Base-by-base conservation (phyloP, 92 coral and sea anemone genomes). In the Scolanthus callimorphus region DNA sequence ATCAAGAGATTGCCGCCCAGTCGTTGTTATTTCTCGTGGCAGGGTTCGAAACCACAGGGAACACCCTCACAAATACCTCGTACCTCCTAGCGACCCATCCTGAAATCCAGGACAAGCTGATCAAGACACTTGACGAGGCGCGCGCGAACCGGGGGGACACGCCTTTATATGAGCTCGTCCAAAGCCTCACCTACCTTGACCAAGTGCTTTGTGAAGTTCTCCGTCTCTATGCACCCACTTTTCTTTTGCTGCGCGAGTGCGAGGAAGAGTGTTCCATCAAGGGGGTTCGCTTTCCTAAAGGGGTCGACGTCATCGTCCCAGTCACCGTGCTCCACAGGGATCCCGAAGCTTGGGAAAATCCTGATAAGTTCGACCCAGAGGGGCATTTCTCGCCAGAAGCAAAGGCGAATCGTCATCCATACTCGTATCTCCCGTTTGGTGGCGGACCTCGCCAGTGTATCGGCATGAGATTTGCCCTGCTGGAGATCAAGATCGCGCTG, bases 1-100 rank as follows among this genome's bases (percentile, higher is more conserved):
- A 86, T 20, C 88, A 86, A 17, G 95, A 86, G 59, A 51, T 86
- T 51, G 72, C 83, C 10, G 89, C 79, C 2, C 95, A 86, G 73
- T 77, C 78, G 24, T 52, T 86, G 31, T 45, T 69, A 2, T 82
- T 86, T 46, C 70, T 86, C 48, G 48, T 82, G 13, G 95, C 85
- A 10, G 95, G 89, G 10, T 75, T 76, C 29, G 95, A 82, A 21
- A 86, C 95, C n/a, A 67, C 95, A 6, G 83, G 81, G 1, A 64
- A 65, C 2, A 68, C 95, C 8, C 22, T 86, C 30, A 62, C 89
- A 12, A 51, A 59, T 15, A 57, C 69, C 29, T 89, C 95, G 0
- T 73, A 77, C 49, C 48, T 54, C 22, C 69, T 86, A 17, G 89
- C 89, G 3, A 69, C 62, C 8, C 47, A 76, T 45, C 85, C 89